phyloP scores from a whole-genome alignment of 2,797 vertebrate genomes.

The Tangara arthus region DNA sequence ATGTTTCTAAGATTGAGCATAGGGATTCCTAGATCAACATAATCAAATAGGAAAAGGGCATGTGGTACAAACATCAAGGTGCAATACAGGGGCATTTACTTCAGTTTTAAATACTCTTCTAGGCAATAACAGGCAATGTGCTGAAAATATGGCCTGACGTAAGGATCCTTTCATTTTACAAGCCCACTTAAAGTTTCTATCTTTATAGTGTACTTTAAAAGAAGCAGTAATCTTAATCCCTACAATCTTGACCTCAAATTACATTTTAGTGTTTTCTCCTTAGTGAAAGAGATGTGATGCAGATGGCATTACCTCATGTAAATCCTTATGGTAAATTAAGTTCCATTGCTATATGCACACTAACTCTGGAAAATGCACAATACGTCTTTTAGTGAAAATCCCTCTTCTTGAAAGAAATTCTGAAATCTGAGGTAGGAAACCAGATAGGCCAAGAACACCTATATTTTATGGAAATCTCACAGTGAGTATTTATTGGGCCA shows the following conservation, averaged over 20 bases:
- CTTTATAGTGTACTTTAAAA: conserved; percentile 29
- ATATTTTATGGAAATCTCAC: neutral
- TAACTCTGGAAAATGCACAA: conserved; percentile 8
- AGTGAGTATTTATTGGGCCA: neutral
- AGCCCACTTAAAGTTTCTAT: conserved; percentile 3
- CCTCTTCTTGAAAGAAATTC: neutral
- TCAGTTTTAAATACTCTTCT: neutral
- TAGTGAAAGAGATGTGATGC: neutral
- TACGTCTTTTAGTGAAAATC: neutral
- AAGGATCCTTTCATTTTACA: conserved; percentile 35
- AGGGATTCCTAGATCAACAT: neutral
- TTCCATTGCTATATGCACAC: neutral
- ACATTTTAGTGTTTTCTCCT: neutral
- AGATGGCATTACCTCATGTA: conserved; percentile 43
- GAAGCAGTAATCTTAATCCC: conserved; percentile 21
- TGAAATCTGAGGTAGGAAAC: neutral
- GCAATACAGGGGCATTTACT: neutral
- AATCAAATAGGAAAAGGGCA: neutral
- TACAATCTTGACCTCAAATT: conserved; percentile 5
- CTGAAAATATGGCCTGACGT: conserved; percentile 21
- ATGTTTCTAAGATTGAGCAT: neutral
- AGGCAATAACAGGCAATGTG: neutral
- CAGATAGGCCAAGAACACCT: neutral
- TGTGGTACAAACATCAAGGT: neutral
- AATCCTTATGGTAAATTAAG: neutral